Evolutionary conservation across 2,888 invertebrate species (phyloP), one percentile per base, ranked within the genome.

Genomic region (Lagria hirta): DNA sequence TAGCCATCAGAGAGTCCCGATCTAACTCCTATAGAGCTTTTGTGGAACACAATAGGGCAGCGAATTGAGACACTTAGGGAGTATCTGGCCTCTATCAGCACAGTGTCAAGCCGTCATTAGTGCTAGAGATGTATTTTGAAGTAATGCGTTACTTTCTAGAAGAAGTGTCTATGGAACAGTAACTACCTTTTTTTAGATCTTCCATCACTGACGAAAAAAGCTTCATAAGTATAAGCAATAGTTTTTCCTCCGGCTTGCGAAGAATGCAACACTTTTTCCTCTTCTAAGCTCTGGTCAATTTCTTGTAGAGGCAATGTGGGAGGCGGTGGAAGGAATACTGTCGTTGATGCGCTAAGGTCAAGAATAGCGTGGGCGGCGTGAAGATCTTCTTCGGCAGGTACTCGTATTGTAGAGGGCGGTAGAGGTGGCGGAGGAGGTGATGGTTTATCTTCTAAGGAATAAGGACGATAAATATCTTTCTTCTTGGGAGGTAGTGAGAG

Each of bases 121-220:
- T n/a, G n/a, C n/a, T n/a, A n/a, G n/a, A n/a, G n/a, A n/a, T n/a
- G n/a, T n/a, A n/a, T n/a, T n/a, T n/a, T n/a, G n/a, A n/a, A n/a
- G n/a, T n/a, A n/a, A n/a, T n/a, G n/a, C n/a, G n/a, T n/a, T n/a
- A n/a, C n/a, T n/a, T n/a, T n/a, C n/a, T n/a, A n/a, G n/a, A n/a
- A n/a, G n/a, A n/a, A n/a, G n/a, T n/a, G n/a, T n/a, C n/a, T n/a
- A n/a, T n/a, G n/a, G n/a, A n/a, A n/a, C n/a, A n/a, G n/a, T n/a
- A n/a, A 0, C 54, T 35, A 54, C 21, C 65, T 55, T 51, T 71
- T 71, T 43, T 90, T 90, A n/a, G 88, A 88, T 22, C 90, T 79
- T 0, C 91, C 90, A 62, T 91, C 90, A 62, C 88, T 88, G 2
- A 90, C 88, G 68, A 91, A 90, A 71, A 91, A 90, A n/a, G 90